phyloP scores from a whole-genome alignment of 1,140 invertebrate genomes.

The Pissodes strobi region DNA sequence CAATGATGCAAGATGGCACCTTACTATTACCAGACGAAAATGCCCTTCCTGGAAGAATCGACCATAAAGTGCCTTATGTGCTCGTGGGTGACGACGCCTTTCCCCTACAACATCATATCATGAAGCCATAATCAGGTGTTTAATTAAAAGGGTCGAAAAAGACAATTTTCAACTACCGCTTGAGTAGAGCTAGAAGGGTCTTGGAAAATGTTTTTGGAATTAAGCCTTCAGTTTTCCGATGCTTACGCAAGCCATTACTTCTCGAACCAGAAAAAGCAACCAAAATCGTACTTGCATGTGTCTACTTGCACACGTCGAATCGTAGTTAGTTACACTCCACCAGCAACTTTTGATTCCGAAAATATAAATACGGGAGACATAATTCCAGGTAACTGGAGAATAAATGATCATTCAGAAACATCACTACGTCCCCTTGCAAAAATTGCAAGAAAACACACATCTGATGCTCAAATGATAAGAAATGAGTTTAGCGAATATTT shows the following conservation, averaged over 20 bases:
- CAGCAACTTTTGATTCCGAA: background rate
- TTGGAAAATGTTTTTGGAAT: slow-evolving; percentile 27
- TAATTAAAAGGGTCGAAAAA: slow-evolving; percentile 39
- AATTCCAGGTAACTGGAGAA: too few relatives aligned
- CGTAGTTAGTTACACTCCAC: slow-evolving; percentile 8
- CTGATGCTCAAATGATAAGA: too few relatives aligned
- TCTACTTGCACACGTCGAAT: slow-evolving; percentile 24
- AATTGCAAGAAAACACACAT: too few relatives aligned
- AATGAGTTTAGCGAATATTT: too few relatives aligned
- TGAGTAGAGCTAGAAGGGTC: slow-evolving; percentile 15
- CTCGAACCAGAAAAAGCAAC: slow-evolving; percentile 13
- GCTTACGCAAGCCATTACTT: slow-evolving; percentile 47
- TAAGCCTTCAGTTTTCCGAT: slow-evolving; percentile 16
- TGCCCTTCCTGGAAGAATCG: too few relatives aligned
- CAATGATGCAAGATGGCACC: too few relatives aligned
- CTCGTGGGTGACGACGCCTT: slow-evolving; percentile 59
- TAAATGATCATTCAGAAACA: too few relatives aligned
- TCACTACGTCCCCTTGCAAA: too few relatives aligned
- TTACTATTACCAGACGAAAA: too few relatives aligned
- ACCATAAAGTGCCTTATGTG: too few relatives aligned
- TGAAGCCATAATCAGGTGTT: slow-evolving; percentile 55
- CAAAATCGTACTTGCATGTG: slow-evolving; percentile 14
- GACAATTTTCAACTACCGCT: too few relatives aligned
- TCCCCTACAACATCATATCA: slow-evolving; percentile 52
- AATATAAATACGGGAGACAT: too few relatives aligned